Percentiles rank a stretch among this genome's conserved stretches.
These are phyloP conservation scores for Galagoides demidoff DNA, from an alignment of 2,797 vertebrate genomes.

Conservation along the genomic window DNA sequence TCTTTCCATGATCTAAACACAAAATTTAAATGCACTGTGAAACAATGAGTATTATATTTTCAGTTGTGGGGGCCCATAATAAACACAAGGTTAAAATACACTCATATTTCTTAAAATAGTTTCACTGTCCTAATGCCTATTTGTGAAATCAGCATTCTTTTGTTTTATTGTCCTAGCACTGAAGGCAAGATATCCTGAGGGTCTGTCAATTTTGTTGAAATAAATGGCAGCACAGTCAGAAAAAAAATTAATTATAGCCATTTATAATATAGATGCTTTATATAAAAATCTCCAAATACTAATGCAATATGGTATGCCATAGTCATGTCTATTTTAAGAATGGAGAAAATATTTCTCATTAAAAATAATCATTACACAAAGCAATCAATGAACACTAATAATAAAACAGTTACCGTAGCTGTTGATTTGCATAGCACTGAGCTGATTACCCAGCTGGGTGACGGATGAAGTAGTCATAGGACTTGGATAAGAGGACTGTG, in stretches of 20 bases:
- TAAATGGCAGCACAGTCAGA: neutral
- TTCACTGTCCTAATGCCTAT: neutral
- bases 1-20: neutral
- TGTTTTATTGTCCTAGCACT: neutral
- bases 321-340: neutral
- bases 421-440: constrained; percentile 93
- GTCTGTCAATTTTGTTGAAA: neutral
- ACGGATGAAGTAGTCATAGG: constrained; percentile 83
- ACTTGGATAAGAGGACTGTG: constrained; percentile 87
- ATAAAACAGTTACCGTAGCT: constrained; percentile 89
- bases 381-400: neutral
- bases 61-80: neutral
- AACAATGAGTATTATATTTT: neutral
- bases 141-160: neutral
- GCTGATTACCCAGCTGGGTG: constrained; percentile 92
- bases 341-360: neutral
- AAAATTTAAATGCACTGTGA: neutral
- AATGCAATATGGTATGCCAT: neutral
- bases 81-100: neutral
- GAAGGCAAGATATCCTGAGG: neutral
- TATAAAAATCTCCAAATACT: neutral
- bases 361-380: neutral
- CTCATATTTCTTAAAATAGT: neutral
- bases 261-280: neutral
- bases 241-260: neutral